Percentiles rank a stretch among this genome's conserved stretches.
Conservation (phyloP, 2,113 vertebrate species). For the Orcinus orca region DNA sequence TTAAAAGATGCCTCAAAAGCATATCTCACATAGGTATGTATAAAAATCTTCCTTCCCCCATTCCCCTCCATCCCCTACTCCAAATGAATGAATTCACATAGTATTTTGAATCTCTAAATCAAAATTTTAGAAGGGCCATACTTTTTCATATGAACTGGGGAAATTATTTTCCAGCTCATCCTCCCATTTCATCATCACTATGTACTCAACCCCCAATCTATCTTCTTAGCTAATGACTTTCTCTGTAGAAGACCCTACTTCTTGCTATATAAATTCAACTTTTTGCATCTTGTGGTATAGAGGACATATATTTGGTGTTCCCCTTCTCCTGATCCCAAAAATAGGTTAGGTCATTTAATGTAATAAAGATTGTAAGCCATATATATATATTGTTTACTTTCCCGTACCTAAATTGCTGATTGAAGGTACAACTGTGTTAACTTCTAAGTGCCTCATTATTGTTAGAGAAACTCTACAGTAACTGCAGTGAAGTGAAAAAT, state of each 20-base stretch:
- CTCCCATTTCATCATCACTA: not conserved
- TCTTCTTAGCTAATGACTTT: not conserved
- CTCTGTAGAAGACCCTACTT: not conserved
- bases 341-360: not conserved
- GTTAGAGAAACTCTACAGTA: not conserved
- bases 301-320: not conserved
- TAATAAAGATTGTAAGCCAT: not conserved
- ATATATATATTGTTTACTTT: not conserved
- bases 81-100: not conserved
- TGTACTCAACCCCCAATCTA: not conserved
- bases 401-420: not conserved
- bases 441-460: not conserved
- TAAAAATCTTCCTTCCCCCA: not conserved
- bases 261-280: not conserved
- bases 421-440: not conserved
- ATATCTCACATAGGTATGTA: not conserved
- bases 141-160: not conserved
- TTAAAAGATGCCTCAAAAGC: not conserved
- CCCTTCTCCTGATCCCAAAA: not conserved
- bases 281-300: not conserved
- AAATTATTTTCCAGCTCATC: not conserved
- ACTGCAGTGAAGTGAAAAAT: not conserved
- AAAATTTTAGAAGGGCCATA: not conserved
- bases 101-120: not conserved
- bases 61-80: not conserved